These are phyloP conservation scores for Lepidurus apus DNA, from an alignment of 1,140 invertebrate species.

Conservation along the genomic window DNA sequence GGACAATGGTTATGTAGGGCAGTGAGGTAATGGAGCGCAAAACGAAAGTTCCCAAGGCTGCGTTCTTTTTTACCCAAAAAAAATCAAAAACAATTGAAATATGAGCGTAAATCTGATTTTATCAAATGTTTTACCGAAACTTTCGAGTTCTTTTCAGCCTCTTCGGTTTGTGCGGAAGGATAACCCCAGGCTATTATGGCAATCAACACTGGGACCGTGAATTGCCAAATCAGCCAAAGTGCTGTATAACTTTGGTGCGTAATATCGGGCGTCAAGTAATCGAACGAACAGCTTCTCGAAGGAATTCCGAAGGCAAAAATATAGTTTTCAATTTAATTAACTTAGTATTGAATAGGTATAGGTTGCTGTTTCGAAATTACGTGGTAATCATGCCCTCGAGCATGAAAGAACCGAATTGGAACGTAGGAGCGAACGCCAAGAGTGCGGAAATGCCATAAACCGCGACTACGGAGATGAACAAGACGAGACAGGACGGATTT, in stretches of 20 bases:
- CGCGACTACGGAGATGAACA: background rate
- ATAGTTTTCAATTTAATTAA: background rate
- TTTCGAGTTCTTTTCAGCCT: background rate
- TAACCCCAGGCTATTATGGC: background rate
- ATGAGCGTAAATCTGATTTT: too few relatives aligned
- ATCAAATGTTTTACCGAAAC: background rate
- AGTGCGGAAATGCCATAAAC: background rate
- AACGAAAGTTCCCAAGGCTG: background rate
- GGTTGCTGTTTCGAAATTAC: background rate
- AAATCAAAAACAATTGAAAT: background rate
- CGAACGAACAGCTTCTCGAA: background rate
- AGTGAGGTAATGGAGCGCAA: background rate
- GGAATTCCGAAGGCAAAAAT: background rate
- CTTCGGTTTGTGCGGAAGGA: background rate
- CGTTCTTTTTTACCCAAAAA: background rate
- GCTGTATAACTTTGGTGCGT: background rate
- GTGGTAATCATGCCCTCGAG: slow-evolving; percentile 3
- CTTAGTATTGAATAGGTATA: background rate
- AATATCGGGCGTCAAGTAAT: background rate
- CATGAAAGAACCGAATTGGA: background rate
- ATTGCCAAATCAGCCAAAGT: background rate
- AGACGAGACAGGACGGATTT: background rate
- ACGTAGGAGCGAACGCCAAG: background rate
- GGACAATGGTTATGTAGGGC: background rate
- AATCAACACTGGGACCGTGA: background rate